Percentiles rank a stretch among this genome's conserved stretches.
These are phyloP conservation scores for Epinephelus moara DNA, from an alignment of 2,113 vertebrate genomes.

Conservation along the genomic window DNA sequence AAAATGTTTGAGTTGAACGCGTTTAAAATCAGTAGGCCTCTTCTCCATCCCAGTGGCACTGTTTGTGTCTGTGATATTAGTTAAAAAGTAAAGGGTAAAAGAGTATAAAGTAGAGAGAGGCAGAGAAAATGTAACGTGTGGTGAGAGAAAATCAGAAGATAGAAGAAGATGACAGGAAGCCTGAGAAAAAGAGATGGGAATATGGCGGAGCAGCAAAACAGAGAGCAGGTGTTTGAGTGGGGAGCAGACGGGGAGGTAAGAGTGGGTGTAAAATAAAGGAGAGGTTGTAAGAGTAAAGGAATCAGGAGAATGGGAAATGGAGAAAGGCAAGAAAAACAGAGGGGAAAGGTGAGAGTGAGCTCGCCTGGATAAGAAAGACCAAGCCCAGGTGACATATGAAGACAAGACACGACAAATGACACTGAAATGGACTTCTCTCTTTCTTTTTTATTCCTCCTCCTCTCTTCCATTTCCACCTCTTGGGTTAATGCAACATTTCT, in stretches of 20 bases:
- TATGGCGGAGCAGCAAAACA: not conserved
- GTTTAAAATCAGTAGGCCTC: too few species aligned
- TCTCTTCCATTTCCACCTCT: not conserved
- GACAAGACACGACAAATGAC: conserved; percentile 77
- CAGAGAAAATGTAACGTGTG: not conserved
- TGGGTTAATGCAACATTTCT: conserved; percentile 78
- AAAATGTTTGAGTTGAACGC: too few species aligned
- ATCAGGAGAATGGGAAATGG: conserved; percentile 4
- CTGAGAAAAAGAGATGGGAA: not conserved
- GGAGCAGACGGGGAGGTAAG: not conserved
- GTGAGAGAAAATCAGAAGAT: not conserved
- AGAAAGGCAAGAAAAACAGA: not conserved
- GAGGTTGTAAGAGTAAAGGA: not conserved
- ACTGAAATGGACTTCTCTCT: conserved; percentile 48
- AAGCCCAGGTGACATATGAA: conserved; percentile 64
- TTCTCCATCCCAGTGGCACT: too few species aligned
- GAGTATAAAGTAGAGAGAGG: not conserved
- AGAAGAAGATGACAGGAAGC: not conserved
- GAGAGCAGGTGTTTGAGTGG: conserved; percentile 32
- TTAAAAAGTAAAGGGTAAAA: too few species aligned
- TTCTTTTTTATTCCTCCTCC: not conserved
- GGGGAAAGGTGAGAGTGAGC: conserved; percentile 35
- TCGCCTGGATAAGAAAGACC: conserved; percentile 62
- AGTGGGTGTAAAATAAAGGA: conserved; percentile 23
- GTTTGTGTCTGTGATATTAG: too few species aligned